These are phyloP conservation scores for Helicolenus hilgendorfi DNA, from an alignment of 2,797 vertebrate species.

Conservation along the genomic window DNA sequence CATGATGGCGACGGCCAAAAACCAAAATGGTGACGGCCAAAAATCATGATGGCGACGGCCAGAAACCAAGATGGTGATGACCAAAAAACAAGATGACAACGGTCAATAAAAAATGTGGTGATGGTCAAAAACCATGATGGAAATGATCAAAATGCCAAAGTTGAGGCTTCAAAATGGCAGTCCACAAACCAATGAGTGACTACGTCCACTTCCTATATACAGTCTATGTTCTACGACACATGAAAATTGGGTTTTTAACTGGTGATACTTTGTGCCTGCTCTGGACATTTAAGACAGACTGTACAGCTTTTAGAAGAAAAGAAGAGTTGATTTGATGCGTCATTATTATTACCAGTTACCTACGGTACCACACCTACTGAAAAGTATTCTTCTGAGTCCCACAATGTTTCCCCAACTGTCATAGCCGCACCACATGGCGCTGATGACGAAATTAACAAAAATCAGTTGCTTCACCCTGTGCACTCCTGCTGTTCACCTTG, in stretches of 20 bases:
- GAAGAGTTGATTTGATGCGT: background rate
- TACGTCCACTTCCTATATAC: rapidly evolving
- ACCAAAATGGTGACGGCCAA: too few relatives aligned
- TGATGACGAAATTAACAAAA: slow-evolving; percentile 64
- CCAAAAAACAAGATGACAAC: too few relatives aligned
- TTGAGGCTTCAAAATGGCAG: too few relatives aligned
- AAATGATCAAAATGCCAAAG: too few relatives aligned
- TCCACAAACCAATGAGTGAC: too few relatives aligned
- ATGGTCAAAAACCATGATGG: too few relatives aligned
- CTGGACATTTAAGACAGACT: background rate
- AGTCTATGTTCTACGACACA: background rate
- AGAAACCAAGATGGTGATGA: too few relatives aligned
- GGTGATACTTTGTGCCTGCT: background rate
- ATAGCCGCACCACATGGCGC: slow-evolving; percentile 6
- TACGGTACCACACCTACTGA: background rate
- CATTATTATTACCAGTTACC: background rate
- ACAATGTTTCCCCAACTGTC: slow-evolving; percentile 17
- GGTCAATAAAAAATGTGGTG: too few relatives aligned
- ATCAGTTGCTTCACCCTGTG: slow-evolving; percentile 31
- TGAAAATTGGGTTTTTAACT: background rate
- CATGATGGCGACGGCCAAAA: rapidly evolving
- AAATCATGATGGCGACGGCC: too few relatives aligned
- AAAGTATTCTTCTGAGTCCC: background rate
- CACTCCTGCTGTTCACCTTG: slow-evolving; percentile 30
- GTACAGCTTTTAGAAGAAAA: background rate